Evolutionary conservation across 2,888 invertebrate species (phyloP), one percentile per base, ranked within the genome.

Genomic region (Drosophila macrospina): DNA sequence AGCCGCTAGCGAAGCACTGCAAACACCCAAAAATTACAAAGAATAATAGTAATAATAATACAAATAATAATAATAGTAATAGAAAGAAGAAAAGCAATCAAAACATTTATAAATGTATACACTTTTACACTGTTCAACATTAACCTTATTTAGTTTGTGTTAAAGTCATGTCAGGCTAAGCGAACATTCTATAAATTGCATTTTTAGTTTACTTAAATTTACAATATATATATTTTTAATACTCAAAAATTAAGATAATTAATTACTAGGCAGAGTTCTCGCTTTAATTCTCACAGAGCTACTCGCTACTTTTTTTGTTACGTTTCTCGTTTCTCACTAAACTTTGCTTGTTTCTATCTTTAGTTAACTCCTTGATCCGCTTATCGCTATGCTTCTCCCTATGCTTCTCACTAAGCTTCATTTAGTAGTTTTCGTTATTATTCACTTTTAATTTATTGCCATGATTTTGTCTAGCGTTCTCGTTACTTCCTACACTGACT

Each of bases 1-100:
- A 83, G 70, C 64, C 84, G 69, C 48, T 87, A 71, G 69, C 86
- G 78, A 72, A 90, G 86, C 81, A 90, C 90, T 77, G 82, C 71
- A 78, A 76, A 77, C 57, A 80, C 63, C 80, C 47, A 65, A 60
- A 62, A 13, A 15, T 36, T 34, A 57, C 8, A 48, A 52, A 45
- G 20, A 20, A 54, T 42, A 36, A 55, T 5, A 28, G 5, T 7
- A 50, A 30, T 28, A 30, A 34, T 36, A 55, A 36, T 28, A 48
- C 24, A 26, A 54, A 47, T 28, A 28, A 28, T 8, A 28, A 1
- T 7, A 28, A 28, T n/a, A n/a, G n/a, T n/a, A 6, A 28, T 6
- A 28, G 2, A 28, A 6, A 8, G 0, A 2, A 0, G 6, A 5
- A 28, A 28, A 7, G 7, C 5, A 28, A 6, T 6, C 6, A 28